Conservation (phyloP, 2,113 vertebrate genomes). For the human (Homo sapiens) region GRCh38 chr7:152854501-152855000, state of each 20-base stretch:
- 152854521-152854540: slow-evolving; percentile 94
- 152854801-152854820: slow-evolving; percentile 63
- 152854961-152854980: slow-evolving; percentile 75
- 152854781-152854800: slow-evolving; percentile 21
- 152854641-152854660: neutral
- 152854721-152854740: slow-evolving; percentile 57
- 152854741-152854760: slow-evolving; percentile 27
- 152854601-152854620: slow-evolving; percentile 52
- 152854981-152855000: slow-evolving; percentile 82
- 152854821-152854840: slow-evolving; percentile 55
- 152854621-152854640: slow-evolving; percentile 65
- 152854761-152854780: accelerated
- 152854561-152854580: neutral
- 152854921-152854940: slow-evolving; percentile 53
- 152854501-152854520: slow-evolving; percentile 93
- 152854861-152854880: slow-evolving; percentile 47
- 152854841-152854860: slow-evolving; percentile 57
- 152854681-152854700: slow-evolving; percentile 10
- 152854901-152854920: slow-evolving; percentile 35
- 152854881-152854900: slow-evolving; percentile 13
- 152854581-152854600: slow-evolving; percentile 29
- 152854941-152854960: slow-evolving; percentile 80
- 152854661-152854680: slow-evolving; percentile 58
- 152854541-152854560: slow-evolving; percentile 89
- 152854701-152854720: slow-evolving; percentile 71